Base-by-base conservation (phyloP, 2,113 vertebrate genomes). In the Sapajus apella region DNA sequence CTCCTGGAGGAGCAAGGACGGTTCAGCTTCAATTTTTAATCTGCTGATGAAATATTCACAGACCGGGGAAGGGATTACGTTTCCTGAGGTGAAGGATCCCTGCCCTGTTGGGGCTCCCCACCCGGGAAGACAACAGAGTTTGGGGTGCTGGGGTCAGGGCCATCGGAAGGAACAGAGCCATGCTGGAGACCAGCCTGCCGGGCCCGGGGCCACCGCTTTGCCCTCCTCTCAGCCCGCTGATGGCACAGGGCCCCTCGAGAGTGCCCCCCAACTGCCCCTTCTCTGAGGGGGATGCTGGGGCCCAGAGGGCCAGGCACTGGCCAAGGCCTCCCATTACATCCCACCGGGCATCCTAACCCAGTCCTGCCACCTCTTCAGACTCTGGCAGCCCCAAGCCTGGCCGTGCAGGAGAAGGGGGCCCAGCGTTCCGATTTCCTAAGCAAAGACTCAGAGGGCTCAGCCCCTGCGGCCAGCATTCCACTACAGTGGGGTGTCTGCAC, bases 1-100 rank as follows among this genome's bases (percentile, higher is more conserved):
- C 66, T 35, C 95, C 81, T 4, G 0, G 47, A 8, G 97, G 83
- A 96, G 97, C 97, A 86, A 90, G 73, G 94, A 96, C 96, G n/a
- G 97, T 94, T 92, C 52, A 88, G 95, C 96, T 98, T 99, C 97
- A 98, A 98, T 98, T 97, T 98, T 99, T 98, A 99, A 99, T 98
- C 97, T n/a, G 50, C 97, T 98, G 45, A 0, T 99, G 96, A 98
- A 99, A 98, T 98, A 99, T 99, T 99, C 98, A 99, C 0, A 3
- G 97, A 37, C 86, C 32, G 4, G 96, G 85, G 92, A 96, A 91
- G 82, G 95, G 98, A 98, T 98, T 91, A 84, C 40, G 10, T 98
- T 99, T 99, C 99, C 97, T 66, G 21, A 98, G 98, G 98, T 96
- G 90, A 97, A 89, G 16, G 9, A 80, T 98, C 97, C 94, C 96